phyloP scores from a whole-genome alignment of 2,113 vertebrate species.

The Anthoscopus minutus region DNA sequence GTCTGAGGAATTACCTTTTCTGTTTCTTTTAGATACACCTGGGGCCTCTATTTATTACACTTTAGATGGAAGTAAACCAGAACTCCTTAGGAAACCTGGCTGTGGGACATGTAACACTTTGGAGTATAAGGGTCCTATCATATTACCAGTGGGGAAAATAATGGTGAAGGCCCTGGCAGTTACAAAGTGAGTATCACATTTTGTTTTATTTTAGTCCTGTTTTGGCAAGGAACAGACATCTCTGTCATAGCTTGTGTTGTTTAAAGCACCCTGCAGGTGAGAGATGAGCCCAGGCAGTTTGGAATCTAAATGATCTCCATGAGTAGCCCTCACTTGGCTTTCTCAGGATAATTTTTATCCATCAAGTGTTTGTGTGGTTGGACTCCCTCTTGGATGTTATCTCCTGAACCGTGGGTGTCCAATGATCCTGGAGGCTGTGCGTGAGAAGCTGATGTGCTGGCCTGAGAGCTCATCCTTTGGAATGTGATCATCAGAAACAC shows the following conservation, averaged over 20 bases:
- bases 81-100: conserved; percentile 64
- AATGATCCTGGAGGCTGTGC: not conserved
- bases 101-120: conserved; percentile 70
- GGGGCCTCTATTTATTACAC: conserved; percentile 85
- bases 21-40: conserved; percentile 76
- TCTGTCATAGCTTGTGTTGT: not conserved
- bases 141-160: conserved; percentile 83
- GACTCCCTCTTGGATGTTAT: not conserved
- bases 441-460: not conserved
- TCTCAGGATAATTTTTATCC: not conserved
- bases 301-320: not conserved
- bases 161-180: conserved; percentile 83
- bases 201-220: not conserved
- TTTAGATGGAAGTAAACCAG: conserved; percentile 86
- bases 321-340: not conserved
- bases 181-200: conserved; percentile 74
- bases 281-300: not conserved
- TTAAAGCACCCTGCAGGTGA: not conserved
- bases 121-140: conserved; percentile 79
- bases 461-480: not conserved
- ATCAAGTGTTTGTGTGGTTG: not conserved
- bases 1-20: not conserved
- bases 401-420: not conserved
- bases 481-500: not conserved
- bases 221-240: not conserved